phyloP scores from a whole-genome alignment of 2,888 invertebrate genomes.

The Diarsia rubi region DNA sequence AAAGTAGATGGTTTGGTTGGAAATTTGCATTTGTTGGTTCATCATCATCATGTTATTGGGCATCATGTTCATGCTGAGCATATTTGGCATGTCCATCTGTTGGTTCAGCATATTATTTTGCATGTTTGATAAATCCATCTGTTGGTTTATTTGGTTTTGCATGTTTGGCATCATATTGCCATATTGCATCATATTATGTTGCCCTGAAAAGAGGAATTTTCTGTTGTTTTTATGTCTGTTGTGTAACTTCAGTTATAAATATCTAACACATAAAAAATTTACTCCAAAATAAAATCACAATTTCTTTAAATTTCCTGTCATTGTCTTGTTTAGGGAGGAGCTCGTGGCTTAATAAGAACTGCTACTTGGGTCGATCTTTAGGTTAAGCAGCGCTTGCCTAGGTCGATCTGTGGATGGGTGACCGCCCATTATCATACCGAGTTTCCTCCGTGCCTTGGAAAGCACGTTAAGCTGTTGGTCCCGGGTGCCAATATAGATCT shows the following conservation, averaged over 20 bases:
- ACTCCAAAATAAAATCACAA: background rate
- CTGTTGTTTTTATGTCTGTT: background rate
- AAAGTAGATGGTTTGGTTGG: slow-evolving; percentile 84
- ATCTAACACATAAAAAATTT: background rate
- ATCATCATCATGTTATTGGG: slow-evolving; percentile 88
- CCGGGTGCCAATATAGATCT: too few species aligned
- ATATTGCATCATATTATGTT: slow-evolving; percentile 71
- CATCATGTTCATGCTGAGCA: slow-evolving; percentile 65
- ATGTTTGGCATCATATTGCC: slow-evolving; percentile 66
- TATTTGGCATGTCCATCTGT: slow-evolving; percentile 67
- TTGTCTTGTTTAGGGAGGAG: background rate
- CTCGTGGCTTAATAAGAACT: too few species aligned
- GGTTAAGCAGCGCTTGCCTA: too few species aligned
- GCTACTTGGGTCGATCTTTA: too few species aligned
- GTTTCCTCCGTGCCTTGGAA: too few species aligned
- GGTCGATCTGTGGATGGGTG: too few species aligned
- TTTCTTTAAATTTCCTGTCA: background rate
- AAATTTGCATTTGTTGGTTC: slow-evolving; percentile 73
- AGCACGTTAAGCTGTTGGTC: too few species aligned
- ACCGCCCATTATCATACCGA: too few species aligned
- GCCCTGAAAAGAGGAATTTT: slow-evolving; percentile 54
- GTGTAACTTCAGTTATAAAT: background rate
- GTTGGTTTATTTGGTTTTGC: too few species aligned
- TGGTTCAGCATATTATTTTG: slow-evolving; percentile 67
- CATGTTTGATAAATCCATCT: slow-evolving; percentile 68